A percentile compares a stretch with the other conserved stretches of the same genome.
phyloP scores from a whole-genome alignment of 2,797 vertebrate species.

The Rhincodon typus region DNA sequence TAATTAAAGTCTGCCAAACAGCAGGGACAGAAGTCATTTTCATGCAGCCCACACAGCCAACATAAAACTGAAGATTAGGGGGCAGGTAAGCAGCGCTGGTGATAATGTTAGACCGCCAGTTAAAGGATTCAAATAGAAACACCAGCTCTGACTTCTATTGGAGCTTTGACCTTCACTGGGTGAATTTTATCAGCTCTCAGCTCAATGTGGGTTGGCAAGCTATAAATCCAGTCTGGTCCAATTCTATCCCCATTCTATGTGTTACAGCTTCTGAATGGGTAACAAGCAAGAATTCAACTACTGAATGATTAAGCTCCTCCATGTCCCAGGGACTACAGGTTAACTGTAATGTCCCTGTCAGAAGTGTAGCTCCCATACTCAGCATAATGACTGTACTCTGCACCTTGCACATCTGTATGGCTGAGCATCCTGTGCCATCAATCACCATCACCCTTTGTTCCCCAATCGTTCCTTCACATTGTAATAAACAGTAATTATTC shows the following conservation, averaged over 20 bases:
- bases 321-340: not conserved
- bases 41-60: not conserved
- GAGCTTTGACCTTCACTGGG: not conserved
- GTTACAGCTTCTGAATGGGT: not conserved
- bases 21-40: not conserved
- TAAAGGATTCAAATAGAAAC: not conserved
- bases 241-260: too few relatives aligned
- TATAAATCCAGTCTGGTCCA: not conserved
- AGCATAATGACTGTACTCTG: not conserved
- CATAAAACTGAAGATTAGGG: not conserved
- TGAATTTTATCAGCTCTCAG: not conserved
- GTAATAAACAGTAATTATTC: not conserved
- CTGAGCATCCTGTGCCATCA: slow-evolving; percentile 20
- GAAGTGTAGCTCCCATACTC: not conserved
- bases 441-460: not conserved
- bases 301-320: not conserved
- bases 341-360: not conserved
- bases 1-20: not conserved
- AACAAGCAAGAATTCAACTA: not conserved
- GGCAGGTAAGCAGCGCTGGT: not conserved
- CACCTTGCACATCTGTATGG: not conserved
- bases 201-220: not conserved
- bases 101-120: not conserved
- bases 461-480: not conserved
- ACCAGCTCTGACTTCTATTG: too few relatives aligned